Conservation (phyloP, 2,888 invertebrate species). For the Pocota personata region DNA sequence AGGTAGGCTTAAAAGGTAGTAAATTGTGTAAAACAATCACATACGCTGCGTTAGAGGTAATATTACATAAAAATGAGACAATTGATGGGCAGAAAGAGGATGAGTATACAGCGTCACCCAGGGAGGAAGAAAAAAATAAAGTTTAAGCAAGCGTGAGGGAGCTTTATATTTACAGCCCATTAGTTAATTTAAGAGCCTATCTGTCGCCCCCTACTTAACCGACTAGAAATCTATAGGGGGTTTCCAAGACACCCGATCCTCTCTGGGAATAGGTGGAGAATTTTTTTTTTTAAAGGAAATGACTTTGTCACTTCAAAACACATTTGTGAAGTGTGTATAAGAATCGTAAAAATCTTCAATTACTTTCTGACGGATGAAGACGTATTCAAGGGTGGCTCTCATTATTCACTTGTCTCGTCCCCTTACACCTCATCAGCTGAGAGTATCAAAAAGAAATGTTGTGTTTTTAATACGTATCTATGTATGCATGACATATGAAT, state of each 20-base stretch:
- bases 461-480: background rate
- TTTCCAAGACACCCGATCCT: background rate
- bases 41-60: constrained; percentile 27
- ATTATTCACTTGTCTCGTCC: background rate
- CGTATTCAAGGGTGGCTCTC: background rate
- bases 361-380: constrained; percentile 2
- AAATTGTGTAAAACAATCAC: constrained; percentile 60
- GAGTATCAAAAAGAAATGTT: background rate
- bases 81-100: background rate
- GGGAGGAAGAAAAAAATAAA: constrained; percentile 1
- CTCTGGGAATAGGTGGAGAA: background rate
- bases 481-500: background rate
- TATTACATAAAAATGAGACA: constrained; percentile 27
- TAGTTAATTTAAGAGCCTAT: constrained; percentile 53
- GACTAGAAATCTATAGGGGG: constrained; percentile 20
- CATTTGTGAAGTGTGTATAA: constrained; percentile 26
- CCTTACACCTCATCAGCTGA: background rate
- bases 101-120: background rate
- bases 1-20: constrained; percentile 26
- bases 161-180: constrained; percentile 56
- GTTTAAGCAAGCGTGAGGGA: constrained; percentile 35
- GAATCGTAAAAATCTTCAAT: constrained; percentile 51
- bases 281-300: constrained; percentile 3
- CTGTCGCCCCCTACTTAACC: background rate
- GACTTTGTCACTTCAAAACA: constrained; percentile 48